These are phyloP conservation scores for Corythucha ciliata DNA, from an alignment of 2,888 invertebrate genomes.

Conservation along the genomic window DNA sequence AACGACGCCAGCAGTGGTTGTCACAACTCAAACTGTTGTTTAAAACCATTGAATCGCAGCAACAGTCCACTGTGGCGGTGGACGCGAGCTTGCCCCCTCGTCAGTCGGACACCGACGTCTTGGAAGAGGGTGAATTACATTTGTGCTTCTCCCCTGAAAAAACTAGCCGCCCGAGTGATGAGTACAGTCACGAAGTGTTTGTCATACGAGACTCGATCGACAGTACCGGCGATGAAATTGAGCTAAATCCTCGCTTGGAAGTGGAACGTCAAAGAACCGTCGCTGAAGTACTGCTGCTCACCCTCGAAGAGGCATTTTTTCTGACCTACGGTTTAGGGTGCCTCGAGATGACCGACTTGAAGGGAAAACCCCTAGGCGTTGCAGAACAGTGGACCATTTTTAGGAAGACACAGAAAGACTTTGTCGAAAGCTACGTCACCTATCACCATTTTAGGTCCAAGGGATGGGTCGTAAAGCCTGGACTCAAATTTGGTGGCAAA, in stretches of 20 bases:
- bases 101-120: background rate
- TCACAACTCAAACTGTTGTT: slow-evolving; percentile 28
- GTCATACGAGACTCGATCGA: slow-evolving; percentile 41
- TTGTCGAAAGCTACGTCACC: slow-evolving; percentile 60
- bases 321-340: slow-evolving; percentile 57
- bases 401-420: slow-evolving; percentile 49
- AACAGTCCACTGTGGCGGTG: slow-evolving; percentile 24
- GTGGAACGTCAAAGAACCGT: slow-evolving; percentile 48
- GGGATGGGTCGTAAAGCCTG: slow-evolving; percentile 83
- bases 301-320: slow-evolving; percentile 69
- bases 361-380: slow-evolving; percentile 46
- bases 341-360: slow-evolving; percentile 50
- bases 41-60: slow-evolving; percentile 20
- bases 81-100: slow-evolving; percentile 4
- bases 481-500: slow-evolving; percentile 81
- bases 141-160: too few species aligned
- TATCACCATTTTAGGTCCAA: slow-evolving; percentile 81
- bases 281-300: slow-evolving; percentile 56
- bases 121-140: background rate
- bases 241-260: slow-evolving; percentile 43
- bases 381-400: slow-evolving; percentile 53
- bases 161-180: slow-evolving; percentile 4
- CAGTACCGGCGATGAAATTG: background rate
- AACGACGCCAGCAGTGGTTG: slow-evolving; percentile 50
- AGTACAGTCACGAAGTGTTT: slow-evolving; percentile 15